Base-by-base conservation (phyloP, 2,113 vertebrate species). In the Sula dactylatra region DNA sequence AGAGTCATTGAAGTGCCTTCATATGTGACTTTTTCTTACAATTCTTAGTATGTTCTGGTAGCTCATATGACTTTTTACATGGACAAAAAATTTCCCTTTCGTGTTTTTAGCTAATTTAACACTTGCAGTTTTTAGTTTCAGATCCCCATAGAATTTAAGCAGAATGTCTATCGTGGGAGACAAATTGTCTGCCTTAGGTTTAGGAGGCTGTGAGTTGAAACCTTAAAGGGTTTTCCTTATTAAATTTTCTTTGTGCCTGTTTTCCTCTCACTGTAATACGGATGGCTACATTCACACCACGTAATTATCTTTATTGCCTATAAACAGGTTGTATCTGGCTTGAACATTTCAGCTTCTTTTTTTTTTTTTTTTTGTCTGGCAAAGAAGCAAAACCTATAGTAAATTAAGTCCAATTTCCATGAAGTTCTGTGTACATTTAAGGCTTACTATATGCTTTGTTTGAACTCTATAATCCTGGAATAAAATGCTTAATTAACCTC, bases 401-500 rank as follows among this genome's bases (percentile, higher is more conserved):
- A 82, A 92, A 96, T 86, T 79, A 80, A 77, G 21, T 80, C 26
- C 1, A 11, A 84, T 82, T 87, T 96, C 47, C 34, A 34, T 50
- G 45, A 80, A 80, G 47, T 24, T 78, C 38, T 78, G 17, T 54
- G 29, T 61, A 38, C 5, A 2, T 90, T 91, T 82, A 50, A 69
- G 76, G 10, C 26, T 76, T 74, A 11, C 18, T 76, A 47, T 54
- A 9, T 81, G 20, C 82, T 97, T 80, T 88, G 47, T 96, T 91
- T 88, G 64, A 96, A 89, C 36, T 83, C 50, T 81, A 18, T 85
- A 91, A 91, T 93, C 62, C 42, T 80, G 45, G 42, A 62, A 89
- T 65, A 92, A 96, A 95, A 97, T 91, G 67, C 50, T 96, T 92
- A 94, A 92, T 95, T 92, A 97, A 94, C 78, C 55, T 87, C 64